Percentiles rank a stretch among this genome's conserved stretches.
Evolutionary conservation across 2,113 vertebrate species (phyloP).

Genomic region (Oryzias javanicus): DNA sequence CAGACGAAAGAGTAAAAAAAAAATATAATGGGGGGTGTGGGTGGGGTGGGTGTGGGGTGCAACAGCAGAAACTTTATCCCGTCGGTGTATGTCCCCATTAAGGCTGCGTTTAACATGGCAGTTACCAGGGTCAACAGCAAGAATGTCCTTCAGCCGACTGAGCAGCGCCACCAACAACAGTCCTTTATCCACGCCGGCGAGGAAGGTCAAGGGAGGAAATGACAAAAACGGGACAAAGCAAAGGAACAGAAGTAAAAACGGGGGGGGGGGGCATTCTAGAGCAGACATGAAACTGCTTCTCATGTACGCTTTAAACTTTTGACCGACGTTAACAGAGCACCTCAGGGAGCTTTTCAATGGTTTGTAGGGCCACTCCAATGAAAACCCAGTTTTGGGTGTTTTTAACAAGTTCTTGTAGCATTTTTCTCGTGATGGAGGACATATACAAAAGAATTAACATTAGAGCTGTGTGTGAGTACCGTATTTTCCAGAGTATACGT

Average conservation of each 20-base stretch:
- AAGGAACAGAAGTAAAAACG: neutral
- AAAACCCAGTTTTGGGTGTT: no score
- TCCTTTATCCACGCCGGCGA: slow-evolving; percentile 2
- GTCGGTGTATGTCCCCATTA: neutral
- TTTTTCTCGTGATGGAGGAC: no score
- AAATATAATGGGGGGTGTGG: no score
- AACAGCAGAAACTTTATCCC: slow-evolving; percentile 22
- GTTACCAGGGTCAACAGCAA: slow-evolving; percentile 25
- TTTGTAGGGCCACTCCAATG: no score
- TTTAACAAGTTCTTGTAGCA: no score
- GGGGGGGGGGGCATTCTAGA: neutral
- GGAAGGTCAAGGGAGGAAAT: slow-evolving; percentile 14
- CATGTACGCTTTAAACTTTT: neutral
- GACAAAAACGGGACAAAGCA: neutral
- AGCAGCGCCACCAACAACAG: slow-evolving; percentile 17
- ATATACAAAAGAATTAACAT: no score
- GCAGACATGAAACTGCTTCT: neutral
- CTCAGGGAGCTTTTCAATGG: slow-evolving; percentile 1
- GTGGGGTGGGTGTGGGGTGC: neutral
- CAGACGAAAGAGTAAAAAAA: neutral
- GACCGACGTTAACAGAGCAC: neutral
- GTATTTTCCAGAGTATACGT: no score
- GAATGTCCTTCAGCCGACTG: slow-evolving; percentile 28
- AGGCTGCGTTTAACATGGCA: slow-evolving; percentile 12
- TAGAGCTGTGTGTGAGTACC: no score